phyloP scores from a whole-genome alignment of 2,888 invertebrate species.

The Noctua fimbriata region DNA sequence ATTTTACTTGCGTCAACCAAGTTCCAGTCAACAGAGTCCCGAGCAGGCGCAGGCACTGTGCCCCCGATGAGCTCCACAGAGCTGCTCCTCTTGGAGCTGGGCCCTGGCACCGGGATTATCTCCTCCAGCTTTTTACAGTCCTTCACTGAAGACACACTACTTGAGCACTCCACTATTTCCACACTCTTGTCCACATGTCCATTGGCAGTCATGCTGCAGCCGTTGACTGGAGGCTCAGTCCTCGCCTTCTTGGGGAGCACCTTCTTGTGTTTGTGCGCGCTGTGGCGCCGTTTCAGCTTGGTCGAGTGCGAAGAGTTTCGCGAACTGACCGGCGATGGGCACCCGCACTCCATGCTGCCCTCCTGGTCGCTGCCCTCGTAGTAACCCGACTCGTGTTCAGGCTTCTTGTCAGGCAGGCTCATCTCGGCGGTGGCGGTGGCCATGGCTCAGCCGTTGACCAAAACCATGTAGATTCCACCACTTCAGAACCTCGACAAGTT shows the following conservation, averaged over 20 bases:
- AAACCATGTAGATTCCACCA: slow-evolving; percentile 82
- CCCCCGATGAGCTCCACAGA: slow-evolving; percentile 87
- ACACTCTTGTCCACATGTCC: slow-evolving; percentile 81
- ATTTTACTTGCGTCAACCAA: slow-evolving; percentile 90
- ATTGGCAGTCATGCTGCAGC: slow-evolving; percentile 71
- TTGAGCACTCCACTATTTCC: slow-evolving; percentile 82
- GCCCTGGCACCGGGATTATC: slow-evolving; percentile 78
- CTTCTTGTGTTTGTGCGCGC: slow-evolving; percentile 83
- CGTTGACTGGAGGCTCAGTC: slow-evolving; percentile 80
- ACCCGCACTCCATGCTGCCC: slow-evolving; percentile 90
- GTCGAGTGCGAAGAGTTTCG: slow-evolving; percentile 86
- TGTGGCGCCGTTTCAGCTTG: slow-evolving; percentile 84
- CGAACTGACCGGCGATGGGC: slow-evolving; percentile 86
- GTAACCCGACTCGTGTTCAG: slow-evolving; percentile 95
- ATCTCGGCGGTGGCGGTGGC: slow-evolving; percentile 89
- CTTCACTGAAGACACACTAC: slow-evolving; percentile 73
- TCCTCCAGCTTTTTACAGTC: slow-evolving; percentile 77
- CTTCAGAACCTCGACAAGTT: slow-evolving; percentile 69
- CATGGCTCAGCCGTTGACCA: slow-evolving; percentile 86
- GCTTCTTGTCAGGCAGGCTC: slow-evolving; percentile 91
- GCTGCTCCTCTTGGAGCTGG: slow-evolving; percentile 82
- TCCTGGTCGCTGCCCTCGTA: slow-evolving; percentile 94
- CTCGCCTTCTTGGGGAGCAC: slow-evolving; percentile 80
- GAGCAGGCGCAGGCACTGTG: slow-evolving; percentile 84
- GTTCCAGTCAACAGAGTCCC: slow-evolving; percentile 88